Percentiles rank a stretch among this genome's conserved stretches.
Conservation (phyloP, 1,140 invertebrate species). For the Samia ricini region DNA sequence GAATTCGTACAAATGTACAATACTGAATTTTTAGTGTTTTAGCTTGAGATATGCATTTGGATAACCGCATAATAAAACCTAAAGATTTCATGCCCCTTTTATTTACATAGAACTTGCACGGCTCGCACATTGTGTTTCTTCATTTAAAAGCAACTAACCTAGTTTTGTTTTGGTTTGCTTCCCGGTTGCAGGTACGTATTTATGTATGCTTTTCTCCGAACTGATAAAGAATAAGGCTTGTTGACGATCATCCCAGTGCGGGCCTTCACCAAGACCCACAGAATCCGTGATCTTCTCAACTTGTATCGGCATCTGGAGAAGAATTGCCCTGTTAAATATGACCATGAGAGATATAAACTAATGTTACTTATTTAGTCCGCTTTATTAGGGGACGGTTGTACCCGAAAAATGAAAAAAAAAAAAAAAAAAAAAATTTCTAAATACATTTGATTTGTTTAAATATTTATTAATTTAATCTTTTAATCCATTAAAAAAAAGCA, state of each 20-base stretch:
- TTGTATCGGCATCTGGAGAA: constrained; percentile 41
- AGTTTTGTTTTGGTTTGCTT: constrained; percentile 53
- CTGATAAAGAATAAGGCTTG: constrained; percentile 79
- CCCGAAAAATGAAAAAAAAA: too few relatives aligned
- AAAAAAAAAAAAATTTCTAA: too few relatives aligned
- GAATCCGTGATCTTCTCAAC: constrained; percentile 51
- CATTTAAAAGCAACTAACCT: constrained; percentile 36
- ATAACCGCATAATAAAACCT: too few relatives aligned
- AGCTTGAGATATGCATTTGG: neutral
- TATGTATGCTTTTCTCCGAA: constrained; percentile 76
- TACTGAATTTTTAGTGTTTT: too few relatives aligned
- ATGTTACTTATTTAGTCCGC: neutral
- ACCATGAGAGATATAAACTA: neutral
- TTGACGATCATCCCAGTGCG: constrained; percentile 79
- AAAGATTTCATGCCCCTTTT: neutral
- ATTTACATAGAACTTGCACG: neutral
- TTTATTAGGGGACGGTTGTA: too few relatives aligned
- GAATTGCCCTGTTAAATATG: neutral
- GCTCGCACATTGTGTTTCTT: too few relatives aligned
- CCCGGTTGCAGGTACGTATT: constrained; percentile 72
- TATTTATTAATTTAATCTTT: too few relatives aligned
- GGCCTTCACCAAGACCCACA: constrained; percentile 75
- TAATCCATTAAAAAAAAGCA: too few relatives aligned
- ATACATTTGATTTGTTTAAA: too few relatives aligned
- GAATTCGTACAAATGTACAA: too few relatives aligned